Percentiles rank a stretch among this genome's conserved stretches.
Evolutionary conservation across 2,888 invertebrate genomes (phyloP).

Genomic region (Pachymerium ferrugineum): DNA sequence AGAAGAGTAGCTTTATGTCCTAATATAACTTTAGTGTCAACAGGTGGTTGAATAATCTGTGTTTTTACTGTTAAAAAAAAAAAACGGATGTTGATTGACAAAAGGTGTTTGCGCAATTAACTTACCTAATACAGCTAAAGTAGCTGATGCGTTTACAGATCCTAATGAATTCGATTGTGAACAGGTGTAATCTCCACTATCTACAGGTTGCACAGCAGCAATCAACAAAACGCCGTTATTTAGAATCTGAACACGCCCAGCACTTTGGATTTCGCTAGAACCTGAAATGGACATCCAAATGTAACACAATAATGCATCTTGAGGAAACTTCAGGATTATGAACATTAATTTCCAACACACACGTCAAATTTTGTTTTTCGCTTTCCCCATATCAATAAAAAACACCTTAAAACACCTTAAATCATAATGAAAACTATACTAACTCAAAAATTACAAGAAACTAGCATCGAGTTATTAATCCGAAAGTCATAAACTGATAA

Average conservation of each 20-base stretch:
- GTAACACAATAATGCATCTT: too few relatives aligned
- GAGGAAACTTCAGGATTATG: too few relatives aligned
- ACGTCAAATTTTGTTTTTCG: too few relatives aligned
- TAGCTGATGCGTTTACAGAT: slow-evolving; percentile 72
- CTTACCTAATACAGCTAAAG: slow-evolving; percentile 74
- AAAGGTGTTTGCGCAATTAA: slow-evolving; percentile 32
- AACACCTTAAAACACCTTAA: too few relatives aligned
- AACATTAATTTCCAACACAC: too few relatives aligned
- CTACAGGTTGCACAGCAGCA: slow-evolving; percentile 71
- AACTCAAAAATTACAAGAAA: too few relatives aligned
- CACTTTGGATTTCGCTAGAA: slow-evolving; percentile 46
- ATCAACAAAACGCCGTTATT: slow-evolving; percentile 84
- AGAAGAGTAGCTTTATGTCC: slow-evolving; percentile 89
- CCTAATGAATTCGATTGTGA: slow-evolving; percentile 85
- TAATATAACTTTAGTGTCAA: slow-evolving; percentile 81
- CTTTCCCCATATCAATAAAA: too few relatives aligned
- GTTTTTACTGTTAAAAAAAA: slow-evolving; percentile 65
- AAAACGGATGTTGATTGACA: slow-evolving; percentile 35
- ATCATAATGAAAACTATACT: too few relatives aligned
- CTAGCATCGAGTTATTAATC: too few relatives aligned
- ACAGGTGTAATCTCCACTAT: slow-evolving; percentile 86
- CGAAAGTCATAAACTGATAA: too few relatives aligned
- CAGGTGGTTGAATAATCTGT: slow-evolving; percentile 88
- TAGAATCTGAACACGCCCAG: slow-evolving; percentile 72
- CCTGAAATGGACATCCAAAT: too few relatives aligned